These are phyloP conservation scores for Patiria pectinifera DNA, from an alignment of 53 echinoderm and acorn worm species.

Conservation along the genomic window DNA sequence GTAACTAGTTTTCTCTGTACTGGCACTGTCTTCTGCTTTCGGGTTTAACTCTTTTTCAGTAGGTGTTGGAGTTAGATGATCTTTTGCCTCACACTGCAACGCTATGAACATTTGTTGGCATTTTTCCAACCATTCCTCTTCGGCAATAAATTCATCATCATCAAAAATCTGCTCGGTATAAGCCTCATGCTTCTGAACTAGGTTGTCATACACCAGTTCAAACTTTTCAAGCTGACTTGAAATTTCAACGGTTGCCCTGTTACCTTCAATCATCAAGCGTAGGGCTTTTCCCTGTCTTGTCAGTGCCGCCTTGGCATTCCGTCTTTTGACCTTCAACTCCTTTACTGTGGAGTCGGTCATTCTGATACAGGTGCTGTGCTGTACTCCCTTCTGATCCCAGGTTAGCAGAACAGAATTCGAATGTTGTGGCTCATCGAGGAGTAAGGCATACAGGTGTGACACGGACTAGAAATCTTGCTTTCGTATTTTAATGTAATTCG, in stretches of 20 bases:
- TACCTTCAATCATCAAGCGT: neutral
- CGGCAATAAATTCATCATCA: slow-evolving; percentile 19
- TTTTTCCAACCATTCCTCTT: too few species aligned
- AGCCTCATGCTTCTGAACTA: slow-evolving; percentile 31
- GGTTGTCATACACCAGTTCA: neutral
- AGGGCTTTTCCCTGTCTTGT: slow-evolving; percentile 22
- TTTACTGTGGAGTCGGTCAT: slow-evolving; percentile 9
- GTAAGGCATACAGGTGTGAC: too few species aligned
- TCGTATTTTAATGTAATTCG: too few species aligned
- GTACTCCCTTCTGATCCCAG: neutral
- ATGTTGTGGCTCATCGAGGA: too few species aligned
- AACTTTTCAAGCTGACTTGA: neutral
- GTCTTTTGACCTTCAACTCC: slow-evolving; percentile 26
- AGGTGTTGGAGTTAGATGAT: too few species aligned
- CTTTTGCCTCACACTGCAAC: too few species aligned
- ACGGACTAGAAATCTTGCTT: too few species aligned
- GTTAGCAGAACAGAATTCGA: slow-evolving; percentile 13
- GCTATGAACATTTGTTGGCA: too few species aligned
- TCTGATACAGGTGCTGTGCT: neutral
- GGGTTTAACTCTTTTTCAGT: too few species aligned
- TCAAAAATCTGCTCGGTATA: slow-evolving; percentile 7
- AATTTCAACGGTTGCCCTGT: slow-evolving; percentile 19
- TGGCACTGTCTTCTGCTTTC: too few species aligned
- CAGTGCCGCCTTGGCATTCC: slow-evolving; percentile 9
- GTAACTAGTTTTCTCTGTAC: too few species aligned